These are phyloP conservation scores for Akabosia matsudoensis DNA, from an alignment of 1,140 invertebrate species.

Conservation along the genomic window DNA sequence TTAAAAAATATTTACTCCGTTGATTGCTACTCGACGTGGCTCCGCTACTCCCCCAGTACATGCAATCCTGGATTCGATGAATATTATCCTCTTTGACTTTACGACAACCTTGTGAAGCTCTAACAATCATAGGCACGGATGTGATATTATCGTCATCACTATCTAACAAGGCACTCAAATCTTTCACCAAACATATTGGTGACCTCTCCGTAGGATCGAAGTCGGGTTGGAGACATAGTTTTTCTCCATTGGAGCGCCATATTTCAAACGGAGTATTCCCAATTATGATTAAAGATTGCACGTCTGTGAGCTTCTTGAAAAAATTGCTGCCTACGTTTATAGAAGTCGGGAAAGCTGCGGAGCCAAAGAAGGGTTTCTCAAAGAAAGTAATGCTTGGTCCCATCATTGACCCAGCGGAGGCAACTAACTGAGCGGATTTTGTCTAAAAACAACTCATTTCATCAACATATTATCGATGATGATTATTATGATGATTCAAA, in stretches of 20 bases:
- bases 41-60: background rate
- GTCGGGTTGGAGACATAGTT: background rate
- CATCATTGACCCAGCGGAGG: background rate
- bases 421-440: background rate
- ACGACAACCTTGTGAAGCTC: background rate
- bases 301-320: background rate
- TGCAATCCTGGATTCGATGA: constrained; percentile 1
- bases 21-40: background rate
- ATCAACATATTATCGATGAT: background rate
- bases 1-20: background rate
- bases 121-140: background rate
- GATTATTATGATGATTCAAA: background rate
- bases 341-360: background rate
- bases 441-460: background rate
- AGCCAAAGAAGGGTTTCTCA: constrained; percentile 8
- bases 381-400: background rate
- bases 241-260: background rate
- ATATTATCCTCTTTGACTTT: background rate
- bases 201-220: background rate
- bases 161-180: background rate
- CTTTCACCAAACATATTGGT: background rate
- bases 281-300: background rate
- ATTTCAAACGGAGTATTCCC: background rate
- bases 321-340: constrained; percentile 1
- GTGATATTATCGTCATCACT: background rate